These are phyloP conservation scores for Volucella inflata DNA, from an alignment of 2,888 invertebrate genomes.

Conservation along the genomic window DNA sequence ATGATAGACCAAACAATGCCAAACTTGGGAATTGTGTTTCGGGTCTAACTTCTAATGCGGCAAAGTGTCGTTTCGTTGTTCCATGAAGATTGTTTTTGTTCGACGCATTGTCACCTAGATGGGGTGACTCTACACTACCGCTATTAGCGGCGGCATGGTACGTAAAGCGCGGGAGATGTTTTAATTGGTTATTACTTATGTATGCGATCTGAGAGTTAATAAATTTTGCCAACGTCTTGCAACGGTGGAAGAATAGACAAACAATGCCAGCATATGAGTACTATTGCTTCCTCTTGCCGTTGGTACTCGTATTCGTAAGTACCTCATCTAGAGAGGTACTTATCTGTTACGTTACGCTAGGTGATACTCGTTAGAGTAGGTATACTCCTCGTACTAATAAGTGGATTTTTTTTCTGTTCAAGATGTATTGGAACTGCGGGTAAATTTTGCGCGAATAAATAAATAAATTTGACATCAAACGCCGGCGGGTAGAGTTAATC, in stretches of 20 bases:
- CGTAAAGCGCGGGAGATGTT: slow-evolving; percentile 71
- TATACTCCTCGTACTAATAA: slow-evolving; percentile 22
- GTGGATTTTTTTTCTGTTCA: slow-evolving; percentile 37
- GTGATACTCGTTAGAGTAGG: slow-evolving; percentile 55
- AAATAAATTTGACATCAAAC: slow-evolving; percentile 69
- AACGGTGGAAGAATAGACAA: slow-evolving; percentile 6
- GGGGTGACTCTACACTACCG: slow-evolving; percentile 18
- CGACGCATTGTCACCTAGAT: slow-evolving; percentile 53
- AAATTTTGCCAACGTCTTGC: slow-evolving; percentile 52
- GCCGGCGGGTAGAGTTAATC: slow-evolving; percentile 51
- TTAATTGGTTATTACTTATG: slow-evolving; percentile 75
- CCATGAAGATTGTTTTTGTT: slow-evolving; percentile 39
- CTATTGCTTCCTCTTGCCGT: slow-evolving; percentile 52
- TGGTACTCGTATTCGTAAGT: background rate
- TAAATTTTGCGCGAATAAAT: slow-evolving; percentile 62
- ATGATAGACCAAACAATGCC: slow-evolving; percentile 66
- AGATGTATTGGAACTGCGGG: slow-evolving; percentile 13
- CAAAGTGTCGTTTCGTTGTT: slow-evolving; percentile 37
- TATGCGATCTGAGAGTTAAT: slow-evolving; percentile 68
- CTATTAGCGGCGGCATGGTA: slow-evolving; percentile 50
- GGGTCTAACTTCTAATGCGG: slow-evolving; percentile 54
- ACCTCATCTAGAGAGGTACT: slow-evolving; percentile 44
- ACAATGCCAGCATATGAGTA: background rate
- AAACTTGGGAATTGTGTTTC: slow-evolving; percentile 64
- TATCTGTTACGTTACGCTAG: slow-evolving; percentile 32